Evolutionary conservation across 2,888 invertebrate genomes (phyloP).

Genomic region (Fragum fragum): DNA sequence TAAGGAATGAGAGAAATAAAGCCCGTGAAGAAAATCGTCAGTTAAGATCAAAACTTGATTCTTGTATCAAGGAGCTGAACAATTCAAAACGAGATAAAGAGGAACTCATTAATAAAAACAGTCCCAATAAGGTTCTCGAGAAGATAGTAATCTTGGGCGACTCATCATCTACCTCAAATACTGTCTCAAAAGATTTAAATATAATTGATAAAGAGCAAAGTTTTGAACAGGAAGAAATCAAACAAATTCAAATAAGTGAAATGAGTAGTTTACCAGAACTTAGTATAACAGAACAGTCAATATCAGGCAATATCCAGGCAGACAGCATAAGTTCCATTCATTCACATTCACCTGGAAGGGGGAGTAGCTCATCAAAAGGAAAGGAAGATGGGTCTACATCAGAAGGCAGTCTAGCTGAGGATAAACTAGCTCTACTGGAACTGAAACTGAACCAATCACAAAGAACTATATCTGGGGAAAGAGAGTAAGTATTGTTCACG

Average conservation of each 20-base stretch:
- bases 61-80: conserved; percentile 88
- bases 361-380: neutral
- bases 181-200: neutral
- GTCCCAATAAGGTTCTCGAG: conserved; percentile 9
- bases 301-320: neutral
- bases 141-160: neutral
- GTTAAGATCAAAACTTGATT: conserved; percentile 93
- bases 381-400: neutral
- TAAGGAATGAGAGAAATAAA: conserved; percentile 95
- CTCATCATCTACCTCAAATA: conserved; percentile 41
- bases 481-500: conserved; percentile 92
- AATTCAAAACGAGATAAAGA: conserved; percentile 92
- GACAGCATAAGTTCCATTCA: neutral
- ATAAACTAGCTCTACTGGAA: conserved; percentile 88
- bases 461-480: conserved; percentile 91
- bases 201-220: neutral
- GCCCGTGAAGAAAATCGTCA: conserved; percentile 96
- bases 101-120: conserved; percentile 91
- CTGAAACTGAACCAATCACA: conserved; percentile 92
- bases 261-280: conserved; percentile 3
- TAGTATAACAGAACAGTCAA: conserved; percentile 11
- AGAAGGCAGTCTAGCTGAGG: conserved; percentile 73
- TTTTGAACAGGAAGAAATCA: neutral
- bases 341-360: neutral
- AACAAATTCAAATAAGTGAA: neutral